These are phyloP conservation scores for Dendrocincla fuliginosa DNA, from an alignment of 2,797 vertebrate genomes.

Conservation along the genomic window DNA sequence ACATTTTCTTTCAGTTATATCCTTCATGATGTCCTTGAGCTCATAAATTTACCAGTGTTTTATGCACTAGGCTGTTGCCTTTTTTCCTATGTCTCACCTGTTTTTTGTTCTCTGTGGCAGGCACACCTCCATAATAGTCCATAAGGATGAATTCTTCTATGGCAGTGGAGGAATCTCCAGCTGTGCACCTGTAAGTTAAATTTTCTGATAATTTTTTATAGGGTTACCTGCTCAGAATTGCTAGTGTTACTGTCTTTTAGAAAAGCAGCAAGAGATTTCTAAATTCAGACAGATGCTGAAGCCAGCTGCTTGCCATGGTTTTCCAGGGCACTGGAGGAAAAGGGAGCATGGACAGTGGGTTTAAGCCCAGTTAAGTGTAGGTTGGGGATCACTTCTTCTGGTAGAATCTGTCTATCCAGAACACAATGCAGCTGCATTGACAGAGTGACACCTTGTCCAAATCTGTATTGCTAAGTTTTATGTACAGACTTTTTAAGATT, in stretches of 20 bases:
- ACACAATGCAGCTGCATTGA: not conserved
- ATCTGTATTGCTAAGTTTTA: not conserved
- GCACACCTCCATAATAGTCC: slow-evolving; percentile 97
- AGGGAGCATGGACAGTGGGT: not conserved
- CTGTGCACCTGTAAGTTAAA: slow-evolving; percentile 88
- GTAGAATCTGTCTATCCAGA: not conserved
- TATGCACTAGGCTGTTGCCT: not conserved
- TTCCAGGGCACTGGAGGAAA: not conserved
- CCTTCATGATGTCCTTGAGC: not conserved
- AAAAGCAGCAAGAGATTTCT: not conserved
- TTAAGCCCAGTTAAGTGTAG: not conserved
- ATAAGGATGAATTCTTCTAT: slow-evolving; percentile 97
- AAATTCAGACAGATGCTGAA: not conserved
- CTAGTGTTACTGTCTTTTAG: not conserved
- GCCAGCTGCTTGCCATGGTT: not conserved
- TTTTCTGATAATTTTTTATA: not conserved
- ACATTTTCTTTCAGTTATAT: not conserved
- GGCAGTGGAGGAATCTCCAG: slow-evolving; percentile 93
- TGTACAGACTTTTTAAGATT: not conserved
- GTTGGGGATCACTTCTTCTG: not conserved
- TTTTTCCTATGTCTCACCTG: not conserved
- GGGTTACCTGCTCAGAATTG: not conserved
- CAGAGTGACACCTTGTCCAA: not conserved
- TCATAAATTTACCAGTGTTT: not conserved
- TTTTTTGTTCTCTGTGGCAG: slow-evolving; percentile 70